Evolutionary conservation across 2,113 vertebrate genomes (phyloP).

Genomic region (Chloroceryle aenea): DNA sequence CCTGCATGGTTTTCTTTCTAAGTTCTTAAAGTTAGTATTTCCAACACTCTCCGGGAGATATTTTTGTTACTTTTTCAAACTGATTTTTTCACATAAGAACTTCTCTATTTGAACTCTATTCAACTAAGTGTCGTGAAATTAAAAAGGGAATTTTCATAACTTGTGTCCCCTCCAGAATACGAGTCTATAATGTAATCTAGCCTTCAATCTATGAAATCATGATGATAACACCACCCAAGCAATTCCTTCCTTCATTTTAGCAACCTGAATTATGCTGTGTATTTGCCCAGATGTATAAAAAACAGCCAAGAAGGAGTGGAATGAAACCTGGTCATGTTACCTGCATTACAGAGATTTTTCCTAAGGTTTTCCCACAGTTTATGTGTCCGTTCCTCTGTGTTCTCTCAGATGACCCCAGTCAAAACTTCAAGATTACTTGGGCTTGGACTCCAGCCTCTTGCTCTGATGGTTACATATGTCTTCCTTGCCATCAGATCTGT

Average conservation of each 20-base stretch:
- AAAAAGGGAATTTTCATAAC: no score
- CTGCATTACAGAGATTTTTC: background rate
- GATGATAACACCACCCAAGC: background rate
- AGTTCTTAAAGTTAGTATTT: background rate
- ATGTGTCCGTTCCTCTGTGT: background rate
- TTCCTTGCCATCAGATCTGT: background rate
- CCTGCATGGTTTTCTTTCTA: background rate
- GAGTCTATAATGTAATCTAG: background rate
- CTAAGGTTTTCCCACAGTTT: background rate
- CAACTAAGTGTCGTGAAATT: background rate
- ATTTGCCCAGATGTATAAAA: background rate
- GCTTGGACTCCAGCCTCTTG: background rate
- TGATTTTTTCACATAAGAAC: background rate
- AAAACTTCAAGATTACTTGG: background rate
- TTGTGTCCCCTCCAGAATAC: background rate
- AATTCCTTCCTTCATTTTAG: background rate
- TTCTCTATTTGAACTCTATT: background rate
- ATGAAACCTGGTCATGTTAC: background rate
- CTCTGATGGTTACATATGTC: background rate
- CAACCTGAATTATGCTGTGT: background rate
- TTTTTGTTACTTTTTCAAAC: background rate
- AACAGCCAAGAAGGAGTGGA: background rate
- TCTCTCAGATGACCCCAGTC: background rate
- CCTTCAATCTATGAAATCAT: constrained; percentile 2
- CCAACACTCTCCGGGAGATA: background rate